Base-by-base conservation (phyloP, 2,113 vertebrate genomes). In the Tyrannus savana region DNA sequence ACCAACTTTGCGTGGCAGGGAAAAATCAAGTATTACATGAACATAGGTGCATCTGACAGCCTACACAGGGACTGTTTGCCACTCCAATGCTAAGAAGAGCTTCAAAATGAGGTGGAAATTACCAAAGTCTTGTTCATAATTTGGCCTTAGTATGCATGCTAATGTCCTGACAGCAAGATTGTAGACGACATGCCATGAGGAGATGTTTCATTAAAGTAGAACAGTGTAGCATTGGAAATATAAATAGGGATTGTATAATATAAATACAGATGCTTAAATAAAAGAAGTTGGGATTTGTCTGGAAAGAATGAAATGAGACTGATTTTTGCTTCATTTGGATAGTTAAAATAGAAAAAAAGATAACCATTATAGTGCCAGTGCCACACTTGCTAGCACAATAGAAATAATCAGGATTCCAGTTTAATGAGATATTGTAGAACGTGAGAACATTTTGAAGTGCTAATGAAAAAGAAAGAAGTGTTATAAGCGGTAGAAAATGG, bases 341-440 rank as follows among this genome's bases (percentile, higher is more conserved):
- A 86, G 42, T 80, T 90, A 83, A 94, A 80, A 44, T 50, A 79
- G 33, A 64, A 72, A 78, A 44, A 84, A 89, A 84, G 19, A 47
- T 80, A 71, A 58, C 41, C 19, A 47, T 93, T 87, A 25, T 21
- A 85, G 35, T 87, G 47, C 53, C 44, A 80, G 66, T 79, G 83
- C 71, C 66, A 95, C 82, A 83, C 62, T 80, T 92, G 74, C 39
- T 74, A 89, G 59, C 53, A 95, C 72, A 95, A 89, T 71, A 80
- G 87, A 79, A 96, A 95, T 95, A 94, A 96, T 96, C 78, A 87
- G 55, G 46, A 89, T 94, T 94, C 53, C 60, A 63, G 52, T 92
- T 95, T 92, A 93, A 93, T 95, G 85, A 89, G 88, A 55, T 91
- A 72, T 42, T 87, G 18, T 64, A 58, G 56, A 91, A 89, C 2